phyloP scores from a whole-genome alignment of 92 coral and sea anemone genomes.

The Diadumene lineata region DNA sequence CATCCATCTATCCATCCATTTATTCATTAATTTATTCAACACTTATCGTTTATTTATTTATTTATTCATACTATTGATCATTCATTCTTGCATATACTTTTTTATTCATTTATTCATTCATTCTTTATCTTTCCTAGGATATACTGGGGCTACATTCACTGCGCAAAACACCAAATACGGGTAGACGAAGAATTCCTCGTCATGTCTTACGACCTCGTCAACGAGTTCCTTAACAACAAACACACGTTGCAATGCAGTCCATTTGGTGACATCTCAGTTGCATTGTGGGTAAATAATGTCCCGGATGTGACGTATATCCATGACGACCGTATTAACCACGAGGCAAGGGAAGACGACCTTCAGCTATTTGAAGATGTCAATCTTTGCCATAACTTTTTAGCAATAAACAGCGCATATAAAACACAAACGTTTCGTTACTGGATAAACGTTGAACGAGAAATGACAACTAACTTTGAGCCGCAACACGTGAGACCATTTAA shows the following conservation, averaged over 20 bases:
- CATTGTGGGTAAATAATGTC: conserved; percentile 87
- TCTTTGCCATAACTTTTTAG: conserved; percentile 65
- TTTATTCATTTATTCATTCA: too few species aligned
- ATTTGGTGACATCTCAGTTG: conserved; percentile 86
- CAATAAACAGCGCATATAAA: conserved; percentile 80
- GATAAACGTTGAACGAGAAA: conserved; percentile 57
- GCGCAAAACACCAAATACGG: conserved; percentile 72
- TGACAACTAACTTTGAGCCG: conserved; percentile 44
- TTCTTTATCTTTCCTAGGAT: too few species aligned
- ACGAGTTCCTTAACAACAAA: conserved; percentile 65
- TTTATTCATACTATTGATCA: too few species aligned
- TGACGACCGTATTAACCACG: conserved; percentile 77
- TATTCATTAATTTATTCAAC: too few species aligned
- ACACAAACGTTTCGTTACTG: conserved; percentile 74
- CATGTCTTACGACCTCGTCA: conserved; percentile 68
- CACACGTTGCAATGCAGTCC: conserved; percentile 83
- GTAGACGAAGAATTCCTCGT: conserved; percentile 90
- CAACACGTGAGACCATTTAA: conserved; percentile 62
- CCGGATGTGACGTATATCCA: conserved; percentile 66
- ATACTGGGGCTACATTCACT: conserved; percentile 94
- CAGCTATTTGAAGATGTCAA: conserved; percentile 29
- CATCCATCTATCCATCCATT: too few species aligned
- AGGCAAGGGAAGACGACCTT: conserved; percentile 36
- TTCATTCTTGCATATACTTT: too few species aligned
- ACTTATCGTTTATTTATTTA: too few species aligned